Percentiles rank a stretch among this genome's conserved stretches.
These are phyloP conservation scores for Silurus lanzhouensis DNA, from an alignment of 2,797 vertebrate genomes.

Conservation along the genomic window DNA sequence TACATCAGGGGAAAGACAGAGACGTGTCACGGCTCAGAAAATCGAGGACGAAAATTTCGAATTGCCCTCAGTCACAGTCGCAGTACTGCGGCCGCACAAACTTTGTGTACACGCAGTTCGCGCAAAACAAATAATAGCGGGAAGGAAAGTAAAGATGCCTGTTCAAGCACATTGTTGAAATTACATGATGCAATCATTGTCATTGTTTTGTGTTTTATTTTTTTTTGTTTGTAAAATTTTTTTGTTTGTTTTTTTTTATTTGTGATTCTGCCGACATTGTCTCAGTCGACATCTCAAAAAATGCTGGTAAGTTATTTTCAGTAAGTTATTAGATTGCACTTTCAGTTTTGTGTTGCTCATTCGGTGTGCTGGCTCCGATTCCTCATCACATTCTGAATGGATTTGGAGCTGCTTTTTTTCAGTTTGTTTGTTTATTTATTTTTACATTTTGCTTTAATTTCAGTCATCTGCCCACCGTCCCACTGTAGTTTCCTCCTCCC, in stretches of 20 bases:
- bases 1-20: slow-evolving; percentile 18
- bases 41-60: slow-evolving; percentile 36
- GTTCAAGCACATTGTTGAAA: slow-evolving; percentile 57
- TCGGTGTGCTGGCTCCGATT: slow-evolving; percentile 49
- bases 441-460: background rate
- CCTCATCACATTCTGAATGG: slow-evolving; percentile 46
- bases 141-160: background rate
- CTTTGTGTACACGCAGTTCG: background rate
- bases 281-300: slow-evolving; percentile 65
- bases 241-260: slow-evolving; percentile 46
- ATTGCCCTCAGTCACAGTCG: slow-evolving; percentile 31
- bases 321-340: slow-evolving; percentile 49
- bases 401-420: slow-evolving; percentile 29
- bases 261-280: slow-evolving; percentile 62
- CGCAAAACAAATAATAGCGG: slow-evolving; percentile 31
- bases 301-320: slow-evolving; percentile 66
- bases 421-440: background rate
- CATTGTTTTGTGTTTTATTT: slow-evolving; percentile 54
- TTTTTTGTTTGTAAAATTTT: slow-evolving; percentile 20
- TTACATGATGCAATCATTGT: slow-evolving; percentile 57
- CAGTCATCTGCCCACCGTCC: slow-evolving; percentile 47
- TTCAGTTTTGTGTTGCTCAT: slow-evolving; percentile 42
- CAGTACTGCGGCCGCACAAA: background rate
- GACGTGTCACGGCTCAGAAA: background rate
- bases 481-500: slow-evolving; percentile 16